Conservation (phyloP, 2,113 vertebrate genomes). For the Epinephelus moara region DNA sequence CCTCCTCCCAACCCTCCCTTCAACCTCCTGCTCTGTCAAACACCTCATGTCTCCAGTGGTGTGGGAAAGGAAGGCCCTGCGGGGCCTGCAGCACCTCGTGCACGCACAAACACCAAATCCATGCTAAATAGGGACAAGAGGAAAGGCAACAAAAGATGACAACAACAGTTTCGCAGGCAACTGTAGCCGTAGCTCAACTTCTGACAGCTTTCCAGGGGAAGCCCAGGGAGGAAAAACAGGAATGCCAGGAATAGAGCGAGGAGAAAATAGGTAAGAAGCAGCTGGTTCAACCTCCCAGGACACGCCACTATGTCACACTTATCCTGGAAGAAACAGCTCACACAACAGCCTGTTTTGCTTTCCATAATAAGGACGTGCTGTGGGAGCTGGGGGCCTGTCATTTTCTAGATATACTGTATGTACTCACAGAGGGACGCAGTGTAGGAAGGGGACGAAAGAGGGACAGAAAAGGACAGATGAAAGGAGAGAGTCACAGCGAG, state of each 20-base stretch:
- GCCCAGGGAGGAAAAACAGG: constrained; percentile 68
- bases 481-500: constrained; percentile 42
- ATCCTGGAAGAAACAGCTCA: constrained; percentile 36
- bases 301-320: constrained; percentile 40
- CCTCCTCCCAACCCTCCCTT: constrained; percentile 6
- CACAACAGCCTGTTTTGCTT: constrained; percentile 41
- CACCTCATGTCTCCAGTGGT: constrained; percentile 22
- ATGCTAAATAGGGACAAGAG: constrained; percentile 55
- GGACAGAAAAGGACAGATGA: constrained; percentile 52
- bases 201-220: constrained; percentile 74
- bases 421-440: constrained; percentile 25
- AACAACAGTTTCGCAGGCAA: constrained; percentile 46
- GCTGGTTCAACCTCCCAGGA: constrained; percentile 37
- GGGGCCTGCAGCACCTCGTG: constrained; percentile 19
- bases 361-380: constrained; percentile 40
- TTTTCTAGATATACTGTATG: constrained; percentile 47
- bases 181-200: constrained; percentile 50
- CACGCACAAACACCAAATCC: constrained; percentile 34
- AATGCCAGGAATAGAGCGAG: constrained; percentile 74
- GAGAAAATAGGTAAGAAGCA: constrained; percentile 69
- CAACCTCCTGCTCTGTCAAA: constrained; percentile 44
- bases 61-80: constrained; percentile 59
- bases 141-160: constrained; percentile 66
- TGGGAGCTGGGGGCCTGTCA: constrained; percentile 35
- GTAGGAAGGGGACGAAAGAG: constrained; percentile 41